Evolutionary conservation across 2,113 vertebrate genomes (phyloP), one percentile per base, ranked within the genome.

Genomic region (Benitochromis conjunctus): DNA sequence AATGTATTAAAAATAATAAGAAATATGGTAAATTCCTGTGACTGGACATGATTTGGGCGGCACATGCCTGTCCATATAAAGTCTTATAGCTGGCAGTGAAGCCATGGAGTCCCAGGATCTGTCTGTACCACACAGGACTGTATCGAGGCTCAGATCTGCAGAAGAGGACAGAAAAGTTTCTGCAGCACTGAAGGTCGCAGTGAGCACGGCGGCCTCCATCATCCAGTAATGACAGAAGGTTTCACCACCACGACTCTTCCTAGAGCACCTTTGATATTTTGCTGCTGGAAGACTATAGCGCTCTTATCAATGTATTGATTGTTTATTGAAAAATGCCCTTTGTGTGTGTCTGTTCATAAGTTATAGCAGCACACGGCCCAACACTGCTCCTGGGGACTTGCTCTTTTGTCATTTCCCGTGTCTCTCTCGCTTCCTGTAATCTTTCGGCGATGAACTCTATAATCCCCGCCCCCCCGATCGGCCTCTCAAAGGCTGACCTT

Each of bases 11-110:
- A 18, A 60, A 2, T 60, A 31, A 60, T 26, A 60, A 58, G 14
- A 31, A 31, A 60, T 31, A 31, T 0, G 9, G 14, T 34, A 0
- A 18, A 31, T 1, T 29, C 26, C 7, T 60, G 31, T 0, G 26
- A 60, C 26, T 60, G 26, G 57, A 31, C 26, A 1, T 60, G 57
- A 1, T 58, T 5, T 18, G 26, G 26, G 14, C 29, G 29, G 56
- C 26, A 29, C 56, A 58, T 5, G 24, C 24, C 0, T 3, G 1
- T 58, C 56, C 31, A 31, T 16, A 3, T 9, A 58, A 2, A 29
- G 26, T 58, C 29, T 31, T 14, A 31, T 1, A 58, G 57, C 57
- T 18, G 26, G 19, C 26, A 8, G 14, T 29, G 7, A 34, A 34
- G 31, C 31, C 31, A 38, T 9, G 55, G 14, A 56, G 56, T 57